Evolutionary conservation across 1,140 invertebrate genomes (phyloP).

Genomic region (Zaprionus nigranus): DNA sequence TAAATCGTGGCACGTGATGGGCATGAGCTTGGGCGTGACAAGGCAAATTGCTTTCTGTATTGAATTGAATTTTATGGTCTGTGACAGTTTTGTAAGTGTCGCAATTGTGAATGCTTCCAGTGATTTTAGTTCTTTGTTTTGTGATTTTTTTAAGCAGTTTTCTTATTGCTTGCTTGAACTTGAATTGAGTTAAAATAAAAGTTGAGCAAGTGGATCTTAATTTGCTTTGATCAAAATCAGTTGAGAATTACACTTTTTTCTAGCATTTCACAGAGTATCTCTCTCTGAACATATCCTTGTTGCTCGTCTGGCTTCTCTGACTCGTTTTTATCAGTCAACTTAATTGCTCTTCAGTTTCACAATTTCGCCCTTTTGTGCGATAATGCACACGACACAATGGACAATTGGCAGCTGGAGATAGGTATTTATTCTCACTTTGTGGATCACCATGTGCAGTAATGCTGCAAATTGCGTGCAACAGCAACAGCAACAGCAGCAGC

Average conservation of each 20-base stretch:
- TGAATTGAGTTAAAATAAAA: background rate
- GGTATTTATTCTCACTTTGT: conserved; percentile 5
- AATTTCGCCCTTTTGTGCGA: background rate
- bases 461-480: conserved; percentile 35
- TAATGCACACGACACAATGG: background rate
- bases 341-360: background rate
- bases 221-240: background rate
- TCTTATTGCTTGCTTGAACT: background rate
- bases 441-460: conserved; percentile 13
- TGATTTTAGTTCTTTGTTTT: conserved; percentile 1
- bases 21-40: conserved; percentile 63
- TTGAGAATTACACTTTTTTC: background rate
- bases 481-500: conserved; percentile 13
- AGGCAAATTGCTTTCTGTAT: conserved; percentile 70
- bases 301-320: background rate
- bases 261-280: background rate
- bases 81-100: conserved; percentile 70
- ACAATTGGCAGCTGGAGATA: conserved; percentile 20
- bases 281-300: background rate
- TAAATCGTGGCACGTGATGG: conserved; percentile 80
- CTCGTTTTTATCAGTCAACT: background rate
- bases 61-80: conserved; percentile 78
- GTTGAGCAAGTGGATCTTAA: background rate
- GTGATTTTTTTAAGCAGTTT: background rate
- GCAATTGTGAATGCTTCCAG: conserved; percentile 33